Conservation (phyloP, 1,140 invertebrate species). For the Drosophila bocki region DNA sequence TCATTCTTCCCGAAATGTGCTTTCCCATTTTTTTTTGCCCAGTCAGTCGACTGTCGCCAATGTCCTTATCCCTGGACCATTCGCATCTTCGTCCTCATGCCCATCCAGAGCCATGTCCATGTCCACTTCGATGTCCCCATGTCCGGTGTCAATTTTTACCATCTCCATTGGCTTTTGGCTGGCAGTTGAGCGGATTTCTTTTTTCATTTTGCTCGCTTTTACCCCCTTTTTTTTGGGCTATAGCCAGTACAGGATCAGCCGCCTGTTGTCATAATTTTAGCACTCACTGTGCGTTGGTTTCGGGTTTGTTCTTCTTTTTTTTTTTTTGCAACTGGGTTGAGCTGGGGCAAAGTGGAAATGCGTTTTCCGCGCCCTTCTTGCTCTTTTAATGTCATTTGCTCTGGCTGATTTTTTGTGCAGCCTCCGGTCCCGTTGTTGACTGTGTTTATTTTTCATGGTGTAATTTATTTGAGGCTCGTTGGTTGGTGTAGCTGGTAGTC, state of each 20-base stretch:
- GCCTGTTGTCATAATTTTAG: conserved; percentile 70
- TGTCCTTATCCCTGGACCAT: conserved; percentile 23
- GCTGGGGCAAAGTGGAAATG: conserved; percentile 45
- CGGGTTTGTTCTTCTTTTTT: conserved; percentile 1
- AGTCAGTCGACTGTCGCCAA: conserved; percentile 58
- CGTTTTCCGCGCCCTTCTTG: conserved; percentile 44
- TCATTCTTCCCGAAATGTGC: conserved; percentile 47
- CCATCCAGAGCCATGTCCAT: conserved; percentile 11
- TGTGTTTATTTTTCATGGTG: conserved; percentile 49
- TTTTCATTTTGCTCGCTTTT: conserved; percentile 33
- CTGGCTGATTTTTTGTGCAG: conserved; percentile 33
- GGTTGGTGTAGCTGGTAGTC: conserved; percentile 33
- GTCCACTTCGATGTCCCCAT: conserved; percentile 50
- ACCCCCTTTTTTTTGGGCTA: conserved; percentile 23
- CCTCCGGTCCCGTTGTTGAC: conserved; percentile 15
- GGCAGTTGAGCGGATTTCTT: conserved; percentile 40
- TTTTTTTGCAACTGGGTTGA: background rate
- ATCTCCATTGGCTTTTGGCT: conserved; percentile 54
- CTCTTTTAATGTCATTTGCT: conserved; percentile 50
- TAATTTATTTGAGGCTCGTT: conserved; percentile 68
- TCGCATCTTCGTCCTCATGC: conserved; percentile 5
- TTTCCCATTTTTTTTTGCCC: conserved; percentile 23
- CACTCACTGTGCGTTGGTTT: conserved; percentile 62
- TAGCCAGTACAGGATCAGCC: conserved; percentile 38
- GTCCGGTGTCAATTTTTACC: conserved; percentile 65